phyloP scores from a whole-genome alignment of 2,797 vertebrate species.

The Trematomus bernacchii region DNA sequence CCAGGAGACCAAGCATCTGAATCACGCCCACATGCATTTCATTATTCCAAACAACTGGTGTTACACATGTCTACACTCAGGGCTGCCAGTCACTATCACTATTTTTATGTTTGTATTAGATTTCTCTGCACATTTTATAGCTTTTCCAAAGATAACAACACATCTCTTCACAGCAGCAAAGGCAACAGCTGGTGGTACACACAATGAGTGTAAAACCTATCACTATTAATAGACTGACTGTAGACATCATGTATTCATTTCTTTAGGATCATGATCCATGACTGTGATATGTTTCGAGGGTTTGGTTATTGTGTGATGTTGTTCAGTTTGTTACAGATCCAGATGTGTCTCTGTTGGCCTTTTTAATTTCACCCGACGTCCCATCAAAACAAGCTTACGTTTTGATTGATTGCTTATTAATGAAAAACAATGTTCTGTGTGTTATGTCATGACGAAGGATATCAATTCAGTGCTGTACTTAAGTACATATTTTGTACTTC shows the following conservation, averaged over 20 bases:
- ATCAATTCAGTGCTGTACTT: not conserved
- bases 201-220: constrained; percentile 10
- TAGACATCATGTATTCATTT: not conserved
- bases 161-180: constrained; percentile 4
- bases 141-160: not conserved
- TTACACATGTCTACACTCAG: constrained; percentile 13
- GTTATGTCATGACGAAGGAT: not conserved
- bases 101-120: constrained; percentile 37
- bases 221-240: not conserved
- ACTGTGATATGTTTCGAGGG: not conserved
- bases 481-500: not conserved
- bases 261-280: not conserved
- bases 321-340: not conserved
- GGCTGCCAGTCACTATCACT: constrained; percentile 19
- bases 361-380: not conserved
- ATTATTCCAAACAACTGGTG: constrained; percentile 15
- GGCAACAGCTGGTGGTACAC: constrained; percentile 47
- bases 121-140: constrained; percentile 12
- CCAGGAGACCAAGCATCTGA: constrained; percentile 16
- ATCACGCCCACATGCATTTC: not conserved
- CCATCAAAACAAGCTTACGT: not conserved
- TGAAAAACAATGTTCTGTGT: not conserved
- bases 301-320: not conserved
- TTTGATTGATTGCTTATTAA: not conserved
- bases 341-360: not conserved